A percentile compares a stretch with the other conserved stretches of the same genome.
Evolutionary conservation across 2,113 vertebrate species (phyloP).

Genomic region (Lasiurus cinereus): DNA sequence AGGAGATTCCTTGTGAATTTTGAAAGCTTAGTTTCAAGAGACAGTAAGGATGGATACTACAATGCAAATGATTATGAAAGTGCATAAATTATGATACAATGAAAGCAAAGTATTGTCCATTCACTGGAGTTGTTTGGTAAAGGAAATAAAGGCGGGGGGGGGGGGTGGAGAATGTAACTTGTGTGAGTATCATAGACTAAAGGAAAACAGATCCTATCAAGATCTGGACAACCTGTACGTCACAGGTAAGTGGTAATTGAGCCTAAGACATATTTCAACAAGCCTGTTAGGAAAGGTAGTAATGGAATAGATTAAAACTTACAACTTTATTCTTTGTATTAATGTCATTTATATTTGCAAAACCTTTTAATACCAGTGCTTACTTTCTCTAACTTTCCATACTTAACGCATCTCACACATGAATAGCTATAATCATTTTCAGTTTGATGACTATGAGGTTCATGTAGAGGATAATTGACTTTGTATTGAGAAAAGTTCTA

Average conservation of each 20-base stretch:
- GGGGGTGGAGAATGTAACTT: not conserved
- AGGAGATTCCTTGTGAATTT: slow-evolving; percentile 13
- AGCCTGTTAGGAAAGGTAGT: not conserved
- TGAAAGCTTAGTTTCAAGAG: slow-evolving; percentile 26
- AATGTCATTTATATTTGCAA: not conserved
- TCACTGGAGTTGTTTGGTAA: slow-evolving; percentile 47
- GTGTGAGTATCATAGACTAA: not conserved
- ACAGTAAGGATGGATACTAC: not conserved
- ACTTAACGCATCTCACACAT: slow-evolving; percentile 43
- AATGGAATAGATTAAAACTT: slow-evolving; percentile 34
- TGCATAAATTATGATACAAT: not conserved
- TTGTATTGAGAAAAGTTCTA: slow-evolving; percentile 44
- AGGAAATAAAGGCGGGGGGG: not conserved
- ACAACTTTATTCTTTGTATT: slow-evolving; percentile 50
- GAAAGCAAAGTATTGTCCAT: not conserved
- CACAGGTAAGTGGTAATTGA: not conserved
- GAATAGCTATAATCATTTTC: not conserved
- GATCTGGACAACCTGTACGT: slow-evolving; percentile 1
- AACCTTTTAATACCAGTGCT: slow-evolving; percentile 3
- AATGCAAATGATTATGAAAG: slow-evolving; percentile 28
- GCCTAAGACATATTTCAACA: not conserved
- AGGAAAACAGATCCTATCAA: slow-evolving; percentile 31
- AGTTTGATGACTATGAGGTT: not conserved
- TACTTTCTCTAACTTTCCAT: slow-evolving; percentile 30
- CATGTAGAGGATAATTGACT: not conserved